These are phyloP conservation scores for Odontocerum albicorne DNA, from an alignment of 2,888 invertebrate genomes.

Conservation along the genomic window DNA sequence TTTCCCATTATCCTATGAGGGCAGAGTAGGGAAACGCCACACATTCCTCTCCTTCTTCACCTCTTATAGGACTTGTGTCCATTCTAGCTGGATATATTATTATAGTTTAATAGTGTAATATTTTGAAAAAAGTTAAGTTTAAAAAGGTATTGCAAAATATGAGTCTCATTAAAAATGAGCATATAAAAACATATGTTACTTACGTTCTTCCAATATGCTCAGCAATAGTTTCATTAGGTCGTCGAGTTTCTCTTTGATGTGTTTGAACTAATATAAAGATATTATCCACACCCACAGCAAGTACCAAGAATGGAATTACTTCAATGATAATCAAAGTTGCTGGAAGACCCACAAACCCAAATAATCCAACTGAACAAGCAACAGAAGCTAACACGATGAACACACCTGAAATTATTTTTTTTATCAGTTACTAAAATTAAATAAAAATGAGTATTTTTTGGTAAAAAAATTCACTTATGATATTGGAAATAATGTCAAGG, in stretches of 20 bases:
- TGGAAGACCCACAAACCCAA: conserved; percentile 85
- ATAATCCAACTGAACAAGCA: conserved; percentile 88
- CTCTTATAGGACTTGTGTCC: too few relatives aligned
- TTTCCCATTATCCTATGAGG: too few relatives aligned
- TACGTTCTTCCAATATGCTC: conserved; percentile 85
- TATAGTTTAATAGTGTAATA: too few relatives aligned
- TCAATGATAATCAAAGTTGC: conserved; percentile 97
- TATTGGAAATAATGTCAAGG: too few relatives aligned
- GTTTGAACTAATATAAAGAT: conserved; percentile 98
- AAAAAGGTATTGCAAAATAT: too few relatives aligned
- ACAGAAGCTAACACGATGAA: conserved; percentile 93
- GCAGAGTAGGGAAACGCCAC: too few relatives aligned
- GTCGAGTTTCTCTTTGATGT: conserved; percentile 76
- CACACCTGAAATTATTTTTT: conserved; percentile 77
- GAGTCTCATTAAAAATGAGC: neutral
- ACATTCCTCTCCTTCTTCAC: too few relatives aligned
- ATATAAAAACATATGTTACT: conserved; percentile 30
- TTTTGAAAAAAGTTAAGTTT: too few relatives aligned
- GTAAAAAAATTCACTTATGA: too few relatives aligned
- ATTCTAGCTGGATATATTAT: too few relatives aligned
- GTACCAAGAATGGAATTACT: conserved; percentile 96
- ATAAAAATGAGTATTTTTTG: too few relatives aligned
- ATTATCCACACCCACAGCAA: conserved; percentile 98
- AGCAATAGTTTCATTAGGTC: conserved; percentile 75
- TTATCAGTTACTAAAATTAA: too few relatives aligned